Evolutionary conservation across 2,888 invertebrate genomes (phyloP).

Genomic region (Amitus sp.): DNA sequence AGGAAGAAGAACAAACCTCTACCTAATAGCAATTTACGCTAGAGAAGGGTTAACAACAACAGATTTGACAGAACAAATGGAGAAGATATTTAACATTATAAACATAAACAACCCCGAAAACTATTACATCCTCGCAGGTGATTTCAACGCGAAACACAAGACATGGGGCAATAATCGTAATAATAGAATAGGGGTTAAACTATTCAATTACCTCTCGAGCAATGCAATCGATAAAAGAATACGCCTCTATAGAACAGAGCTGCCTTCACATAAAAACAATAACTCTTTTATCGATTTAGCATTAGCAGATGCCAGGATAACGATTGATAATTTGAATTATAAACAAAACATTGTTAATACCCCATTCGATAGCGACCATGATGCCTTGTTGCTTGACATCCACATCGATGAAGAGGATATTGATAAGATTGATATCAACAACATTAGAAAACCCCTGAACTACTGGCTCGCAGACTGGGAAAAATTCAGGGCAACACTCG

Average conservation of each 20-base stretch:
- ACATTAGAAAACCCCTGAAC: no score
- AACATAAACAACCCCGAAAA: slow-evolving; percentile 12
- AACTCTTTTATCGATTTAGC: slow-evolving; percentile 26
- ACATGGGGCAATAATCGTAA: slow-evolving; percentile 19
- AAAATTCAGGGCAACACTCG: no score
- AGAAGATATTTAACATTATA: slow-evolving; percentile 9
- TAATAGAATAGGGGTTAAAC: slow-evolving; percentile 10
- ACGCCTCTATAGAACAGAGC: slow-evolving; percentile 8
- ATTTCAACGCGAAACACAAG: slow-evolving; percentile 34
- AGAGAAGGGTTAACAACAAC: background rate
- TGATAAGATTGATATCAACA: no score
- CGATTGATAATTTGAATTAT: background rate
- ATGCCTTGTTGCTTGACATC: no score
- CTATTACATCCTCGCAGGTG: slow-evolving; percentile 32
- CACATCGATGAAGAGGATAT: no score
- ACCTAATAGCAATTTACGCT: background rate
- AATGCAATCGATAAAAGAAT: slow-evolving; percentile 11
- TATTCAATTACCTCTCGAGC: slow-evolving; percentile 12
- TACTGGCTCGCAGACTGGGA: no score
- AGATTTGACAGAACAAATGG: slow-evolving; percentile 16
- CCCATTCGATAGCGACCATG: slow-evolving; percentile 24
- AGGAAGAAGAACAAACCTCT: background rate
- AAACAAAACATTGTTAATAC: slow-evolving; percentile 8
- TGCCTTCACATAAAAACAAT: slow-evolving; percentile 16
- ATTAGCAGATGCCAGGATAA: slow-evolving; percentile 18